Conservation (phyloP, 2,797 vertebrate genomes). For the Otus scops region DNA sequence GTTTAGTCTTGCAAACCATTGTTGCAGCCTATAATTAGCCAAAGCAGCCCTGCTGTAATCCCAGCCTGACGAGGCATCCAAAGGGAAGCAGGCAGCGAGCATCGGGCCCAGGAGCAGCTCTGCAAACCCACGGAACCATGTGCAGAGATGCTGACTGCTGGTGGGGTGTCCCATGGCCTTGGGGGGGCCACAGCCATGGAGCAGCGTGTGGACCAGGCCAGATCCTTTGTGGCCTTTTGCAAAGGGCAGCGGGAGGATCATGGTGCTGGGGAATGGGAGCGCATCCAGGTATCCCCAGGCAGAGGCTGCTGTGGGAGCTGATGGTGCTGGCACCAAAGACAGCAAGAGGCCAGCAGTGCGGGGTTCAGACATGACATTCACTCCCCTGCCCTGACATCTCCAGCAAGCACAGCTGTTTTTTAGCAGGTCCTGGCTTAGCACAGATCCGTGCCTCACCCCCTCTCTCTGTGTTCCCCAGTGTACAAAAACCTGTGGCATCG, state of each 20-base stretch:
- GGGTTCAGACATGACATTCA: background rate
- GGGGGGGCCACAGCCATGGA: background rate
- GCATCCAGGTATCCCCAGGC: rapidly evolving
- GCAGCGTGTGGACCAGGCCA: background rate
- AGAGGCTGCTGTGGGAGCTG: background rate
- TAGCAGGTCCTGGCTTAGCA: background rate
- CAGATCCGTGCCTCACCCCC: background rate
- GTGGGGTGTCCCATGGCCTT: rapidly evolving
- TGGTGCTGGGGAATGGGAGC: background rate
- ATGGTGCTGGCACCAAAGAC: background rate
- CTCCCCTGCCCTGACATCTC: background rate
- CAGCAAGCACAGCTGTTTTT: rapidly evolving
- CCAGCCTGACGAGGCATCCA: background rate
- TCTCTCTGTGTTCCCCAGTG: conserved; percentile 76
- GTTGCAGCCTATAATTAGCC: background rate
- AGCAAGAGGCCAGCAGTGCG: background rate
- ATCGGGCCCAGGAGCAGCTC: background rate
- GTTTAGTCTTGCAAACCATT: background rate
- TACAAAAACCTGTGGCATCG: conserved; percentile 93
- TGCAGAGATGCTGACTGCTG: background rate
- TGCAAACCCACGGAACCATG: rapidly evolving
- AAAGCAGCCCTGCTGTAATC: background rate
- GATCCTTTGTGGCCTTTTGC: rapidly evolving
- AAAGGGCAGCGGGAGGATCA: background rate
- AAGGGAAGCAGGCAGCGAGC: background rate